Base-by-base conservation (phyloP, 2,888 invertebrate genomes). In the Ypsolopha scabrella region DNA sequence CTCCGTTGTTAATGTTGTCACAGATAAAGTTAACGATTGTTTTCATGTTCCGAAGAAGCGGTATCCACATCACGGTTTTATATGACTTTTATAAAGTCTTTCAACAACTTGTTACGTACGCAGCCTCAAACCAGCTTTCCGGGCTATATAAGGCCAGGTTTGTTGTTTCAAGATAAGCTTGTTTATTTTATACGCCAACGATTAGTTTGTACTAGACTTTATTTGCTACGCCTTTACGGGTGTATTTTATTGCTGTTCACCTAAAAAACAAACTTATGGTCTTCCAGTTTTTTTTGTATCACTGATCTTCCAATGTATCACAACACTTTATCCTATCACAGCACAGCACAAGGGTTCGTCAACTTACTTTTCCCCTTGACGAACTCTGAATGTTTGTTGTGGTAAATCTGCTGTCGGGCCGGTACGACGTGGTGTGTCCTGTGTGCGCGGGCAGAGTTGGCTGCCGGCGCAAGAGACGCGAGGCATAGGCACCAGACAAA, bases 361-460 rank as follows among this genome's bases (percentile, higher is more conserved):
- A 56, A 90, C 92, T 92, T 89, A 92, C 92, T 92, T 81, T 92
- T 93, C 75, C 92, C 92, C 79, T 92, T 92, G 74, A 92, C 92
- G 74, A 92, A 92, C 73, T 92, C 92, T 62, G 91, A 91, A 64
- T 87, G 78, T 62, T 79, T 78, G 62, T 80, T 75, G 43, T 56
- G 53, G 14, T 6, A 10, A 48, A 68, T 70, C 57, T 62, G 65
- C 56, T 63, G 67, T 52, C 76, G 69, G 55, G 73, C 64, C 59
- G 72, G 66, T 54, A 73, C 69, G 59, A 68, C 61, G 67, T 74
- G 78, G 61, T 79, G 72, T 53, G 69, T 60, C 58, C 80, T 75
- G 58, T 77, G 70, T 54, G 66, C 67, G 58, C 68, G 70, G 57
- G 72, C 70, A 56, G 74, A 72, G 60, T 68, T 68, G 60, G 64